Conservation (phyloP, 1,140 invertebrate species). For the Dinoponera quadriceps region DNA sequence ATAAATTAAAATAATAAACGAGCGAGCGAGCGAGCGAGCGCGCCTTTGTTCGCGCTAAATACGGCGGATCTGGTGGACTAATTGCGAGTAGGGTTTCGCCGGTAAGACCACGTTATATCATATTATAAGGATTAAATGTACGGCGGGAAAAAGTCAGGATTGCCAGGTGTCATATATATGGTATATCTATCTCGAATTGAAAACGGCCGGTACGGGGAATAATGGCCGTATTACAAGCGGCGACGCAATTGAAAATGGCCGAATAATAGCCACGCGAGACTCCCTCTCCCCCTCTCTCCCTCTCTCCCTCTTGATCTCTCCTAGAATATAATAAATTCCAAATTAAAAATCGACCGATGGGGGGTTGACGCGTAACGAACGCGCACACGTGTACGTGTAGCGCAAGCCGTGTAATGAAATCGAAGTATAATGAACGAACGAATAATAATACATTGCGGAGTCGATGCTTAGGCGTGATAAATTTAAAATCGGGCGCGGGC, state of each 20-base stretch:
- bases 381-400: neutral
- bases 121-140: slow-evolving; percentile 43
- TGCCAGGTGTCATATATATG: slow-evolving; percentile 41
- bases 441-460: slow-evolving; percentile 38
- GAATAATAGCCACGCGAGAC: slow-evolving; percentile 9
- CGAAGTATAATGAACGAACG: slow-evolving; percentile 31
- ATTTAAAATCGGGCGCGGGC: slow-evolving; percentile 21
- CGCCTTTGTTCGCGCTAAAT: slow-evolving; percentile 20
- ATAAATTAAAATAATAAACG: neutral
- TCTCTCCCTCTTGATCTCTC: neutral
- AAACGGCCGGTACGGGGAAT: slow-evolving; percentile 22
- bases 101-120: slow-evolving; percentile 1
- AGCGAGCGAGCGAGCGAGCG: neutral
- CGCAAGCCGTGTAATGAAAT: slow-evolving; percentile 34
- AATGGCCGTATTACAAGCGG: slow-evolving; percentile 31
- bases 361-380: slow-evolving; percentile 4
- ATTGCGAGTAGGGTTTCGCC: slow-evolving; percentile 15
- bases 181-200: slow-evolving; percentile 42
- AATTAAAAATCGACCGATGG: slow-evolving; percentile 42
- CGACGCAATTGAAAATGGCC: slow-evolving; percentile 41
- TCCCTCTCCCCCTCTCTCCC: too few species aligned
- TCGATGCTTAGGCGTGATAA: slow-evolving; percentile 7
- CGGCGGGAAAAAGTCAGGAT: slow-evolving; percentile 37
- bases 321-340: slow-evolving; percentile 39
- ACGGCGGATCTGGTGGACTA: slow-evolving; percentile 26